Conservation (phyloP, 1,140 invertebrate species). For the Micrasema minimum region DNA sequence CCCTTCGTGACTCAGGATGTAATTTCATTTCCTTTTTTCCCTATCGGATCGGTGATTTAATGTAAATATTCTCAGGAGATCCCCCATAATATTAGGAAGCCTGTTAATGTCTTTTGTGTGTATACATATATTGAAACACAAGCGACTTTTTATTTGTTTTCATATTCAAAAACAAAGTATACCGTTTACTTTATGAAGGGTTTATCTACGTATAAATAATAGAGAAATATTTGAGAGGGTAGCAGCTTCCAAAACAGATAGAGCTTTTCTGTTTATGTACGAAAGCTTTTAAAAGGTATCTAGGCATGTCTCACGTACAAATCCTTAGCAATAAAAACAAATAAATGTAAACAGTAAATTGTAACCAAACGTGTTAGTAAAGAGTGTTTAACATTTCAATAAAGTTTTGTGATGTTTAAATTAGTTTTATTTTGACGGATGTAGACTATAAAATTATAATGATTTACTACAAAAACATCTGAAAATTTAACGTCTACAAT, state of each 20-base stretch:
- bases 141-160: slow-evolving; percentile 23
- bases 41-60: background rate
- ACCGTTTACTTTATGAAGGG: slow-evolving; percentile 4
- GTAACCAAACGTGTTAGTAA: background rate
- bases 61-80: slow-evolving; percentile 42
- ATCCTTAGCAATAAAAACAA: slow-evolving; percentile 46
- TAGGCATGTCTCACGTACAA: slow-evolving; percentile 14
- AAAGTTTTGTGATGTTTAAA: too few species aligned
- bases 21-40: slow-evolving; percentile 49
- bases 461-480: too few species aligned
- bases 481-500: too few species aligned
- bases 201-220: slow-evolving; percentile 10
- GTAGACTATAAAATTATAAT: too few species aligned
- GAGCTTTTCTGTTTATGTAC: slow-evolving; percentile 30
- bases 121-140: slow-evolving; percentile 1
- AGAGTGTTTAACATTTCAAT: too few species aligned
- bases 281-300: slow-evolving; percentile 19
- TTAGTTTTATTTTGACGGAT: too few species aligned
- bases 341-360: slow-evolving; percentile 2
- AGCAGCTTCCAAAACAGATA: background rate
- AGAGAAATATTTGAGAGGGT: slow-evolving; percentile 24
- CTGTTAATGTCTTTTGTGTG: slow-evolving; percentile 33
- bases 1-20: slow-evolving; percentile 45
- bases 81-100: slow-evolving; percentile 15
- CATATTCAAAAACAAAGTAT: slow-evolving; percentile 24